Conservation (phyloP, 2,797 vertebrate species). For the Melanotaenia maccullochi region DNA sequence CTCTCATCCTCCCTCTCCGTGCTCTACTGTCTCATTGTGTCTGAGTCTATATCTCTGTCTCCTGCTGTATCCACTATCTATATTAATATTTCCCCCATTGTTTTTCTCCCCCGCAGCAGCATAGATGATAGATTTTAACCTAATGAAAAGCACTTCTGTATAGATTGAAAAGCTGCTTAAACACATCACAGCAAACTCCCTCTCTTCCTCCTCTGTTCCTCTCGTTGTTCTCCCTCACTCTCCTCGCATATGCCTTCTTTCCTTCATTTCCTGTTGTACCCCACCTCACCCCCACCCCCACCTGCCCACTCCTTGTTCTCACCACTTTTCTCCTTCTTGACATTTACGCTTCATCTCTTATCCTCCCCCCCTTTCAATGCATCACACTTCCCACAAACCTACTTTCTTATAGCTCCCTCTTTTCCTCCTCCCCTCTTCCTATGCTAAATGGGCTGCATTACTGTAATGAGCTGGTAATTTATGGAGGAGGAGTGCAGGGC, state of each 20-base stretch:
- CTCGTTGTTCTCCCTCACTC: slow-evolving; percentile 2
- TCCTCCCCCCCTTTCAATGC: not conserved
- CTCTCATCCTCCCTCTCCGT: slow-evolving; percentile 16
- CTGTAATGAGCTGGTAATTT: slow-evolving; percentile 81
- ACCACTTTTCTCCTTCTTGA: slow-evolving; percentile 39
- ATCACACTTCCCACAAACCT: slow-evolving; percentile 15
- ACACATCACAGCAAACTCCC: slow-evolving; percentile 57
- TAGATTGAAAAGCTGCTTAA: slow-evolving; percentile 74
- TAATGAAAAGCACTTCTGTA: slow-evolving; percentile 76
- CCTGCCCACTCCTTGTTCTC: slow-evolving; percentile 15
- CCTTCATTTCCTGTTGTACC: slow-evolving; percentile 23
- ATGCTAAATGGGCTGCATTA: slow-evolving; percentile 75
- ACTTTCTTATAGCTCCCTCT: slow-evolving; percentile 26
- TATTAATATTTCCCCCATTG: slow-evolving; percentile 74
- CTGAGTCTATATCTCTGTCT: slow-evolving; percentile 58
- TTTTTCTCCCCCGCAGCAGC: slow-evolving; percentile 52
- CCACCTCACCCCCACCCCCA: not conserved
- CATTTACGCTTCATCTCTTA: slow-evolving; percentile 44
- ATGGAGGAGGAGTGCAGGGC: slow-evolving; percentile 70
- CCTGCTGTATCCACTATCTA: slow-evolving; percentile 60
- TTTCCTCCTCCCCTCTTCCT: slow-evolving; percentile 10
- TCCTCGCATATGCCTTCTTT: slow-evolving; percentile 6
- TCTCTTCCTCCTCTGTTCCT: slow-evolving; percentile 20
- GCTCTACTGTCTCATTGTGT: slow-evolving; percentile 26
- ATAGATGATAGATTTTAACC: slow-evolving; percentile 74